Evolutionary conservation across 2,888 invertebrate genomes (phyloP).

Genomic region (Xylophagus ater): DNA sequence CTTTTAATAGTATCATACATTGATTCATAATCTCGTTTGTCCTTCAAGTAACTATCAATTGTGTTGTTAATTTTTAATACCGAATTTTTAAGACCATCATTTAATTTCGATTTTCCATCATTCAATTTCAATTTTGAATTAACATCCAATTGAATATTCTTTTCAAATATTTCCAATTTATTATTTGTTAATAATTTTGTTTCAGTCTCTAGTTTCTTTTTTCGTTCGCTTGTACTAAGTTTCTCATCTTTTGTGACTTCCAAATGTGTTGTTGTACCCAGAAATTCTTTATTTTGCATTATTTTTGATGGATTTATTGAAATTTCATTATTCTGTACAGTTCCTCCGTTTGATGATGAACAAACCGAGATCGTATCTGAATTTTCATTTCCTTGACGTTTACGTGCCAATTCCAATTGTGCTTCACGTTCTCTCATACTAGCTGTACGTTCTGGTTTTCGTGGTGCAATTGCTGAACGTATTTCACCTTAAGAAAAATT

Average conservation of each 20-base stretch:
- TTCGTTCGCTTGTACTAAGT: constrained; percentile 32
- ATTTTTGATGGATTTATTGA: constrained; percentile 34
- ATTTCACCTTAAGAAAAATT: constrained; percentile 54
- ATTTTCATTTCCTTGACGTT: constrained; percentile 31
- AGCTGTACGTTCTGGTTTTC: constrained; percentile 76
- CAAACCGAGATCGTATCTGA: constrained; percentile 40
- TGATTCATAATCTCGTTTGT: constrained; percentile 36
- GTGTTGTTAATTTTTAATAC: constrained; percentile 39
- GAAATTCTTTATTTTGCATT: no score
- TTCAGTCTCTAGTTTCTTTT: constrained; percentile 21
- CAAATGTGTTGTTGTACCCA: no score
- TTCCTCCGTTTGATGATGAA: constrained; percentile 40
- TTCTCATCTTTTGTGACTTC: constrained; percentile 10
- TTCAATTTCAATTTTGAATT: background rate
- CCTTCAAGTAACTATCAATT: constrained; percentile 38
- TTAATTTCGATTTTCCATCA: constrained; percentile 9
- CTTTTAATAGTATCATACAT: constrained; percentile 30
- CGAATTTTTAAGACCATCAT: constrained; percentile 34
- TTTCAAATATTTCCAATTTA: constrained; percentile 35
- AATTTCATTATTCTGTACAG: constrained; percentile 37
- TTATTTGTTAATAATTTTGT: constrained; percentile 23
- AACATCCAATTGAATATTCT: constrained; percentile 3
- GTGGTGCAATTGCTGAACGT: constrained; percentile 66
- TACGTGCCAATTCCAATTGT: constrained; percentile 47
- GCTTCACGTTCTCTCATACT: constrained; percentile 74